Evolutionary conservation across 2,113 vertebrate genomes (phyloP).

Genomic region (Pelusios castaneus): DNA sequence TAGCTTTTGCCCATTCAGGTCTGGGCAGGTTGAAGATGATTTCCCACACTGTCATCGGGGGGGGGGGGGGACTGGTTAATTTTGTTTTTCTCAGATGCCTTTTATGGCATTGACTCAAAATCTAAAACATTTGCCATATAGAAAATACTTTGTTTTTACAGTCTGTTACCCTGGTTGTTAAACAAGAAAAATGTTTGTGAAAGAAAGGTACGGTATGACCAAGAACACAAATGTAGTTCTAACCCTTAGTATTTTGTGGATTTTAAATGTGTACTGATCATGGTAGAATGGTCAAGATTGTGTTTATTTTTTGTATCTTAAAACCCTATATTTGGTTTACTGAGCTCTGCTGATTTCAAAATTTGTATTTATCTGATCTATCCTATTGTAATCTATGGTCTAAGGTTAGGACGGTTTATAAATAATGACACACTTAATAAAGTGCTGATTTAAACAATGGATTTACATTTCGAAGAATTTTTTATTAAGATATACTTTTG

Average conservation of each 20-base stretch:
- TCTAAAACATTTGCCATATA: rapidly evolving
- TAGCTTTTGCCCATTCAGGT: background rate
- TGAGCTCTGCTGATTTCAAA: background rate
- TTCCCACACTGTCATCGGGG: background rate
- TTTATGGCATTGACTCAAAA: background rate
- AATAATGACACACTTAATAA: background rate
- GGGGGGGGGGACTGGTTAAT: background rate
- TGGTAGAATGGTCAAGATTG: background rate
- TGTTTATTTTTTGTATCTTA: background rate
- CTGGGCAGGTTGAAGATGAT: background rate
- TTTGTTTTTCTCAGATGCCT: background rate
- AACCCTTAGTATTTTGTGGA: background rate
- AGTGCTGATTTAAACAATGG: background rate
- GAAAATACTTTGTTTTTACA: background rate
- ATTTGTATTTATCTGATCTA: background rate
- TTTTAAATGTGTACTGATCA: background rate
- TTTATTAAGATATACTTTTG: background rate
- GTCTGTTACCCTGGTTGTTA: background rate
- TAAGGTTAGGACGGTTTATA: background rate
- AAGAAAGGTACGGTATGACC: background rate
- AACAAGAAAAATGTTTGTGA: background rate
- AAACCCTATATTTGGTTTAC: background rate
- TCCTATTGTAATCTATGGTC: background rate
- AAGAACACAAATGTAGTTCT: background rate
- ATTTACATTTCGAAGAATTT: background rate